Evolutionary conservation across 2,797 vertebrate genomes (phyloP), one percentile per base, ranked within the genome.

Genomic region (Limnodromus scolopaceus): DNA sequence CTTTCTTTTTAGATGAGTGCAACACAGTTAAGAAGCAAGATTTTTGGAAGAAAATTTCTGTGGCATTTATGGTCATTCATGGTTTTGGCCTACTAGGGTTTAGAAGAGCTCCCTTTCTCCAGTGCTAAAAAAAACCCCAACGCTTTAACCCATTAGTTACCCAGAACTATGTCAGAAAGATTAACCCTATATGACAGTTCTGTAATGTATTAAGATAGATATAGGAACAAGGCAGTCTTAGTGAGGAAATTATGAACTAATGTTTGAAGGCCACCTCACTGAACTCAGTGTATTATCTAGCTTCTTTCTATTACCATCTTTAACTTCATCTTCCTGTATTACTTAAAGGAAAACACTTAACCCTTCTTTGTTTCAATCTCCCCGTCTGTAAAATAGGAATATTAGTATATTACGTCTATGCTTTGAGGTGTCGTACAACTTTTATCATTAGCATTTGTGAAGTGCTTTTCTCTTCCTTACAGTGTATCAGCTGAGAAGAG

Each of bases 381-480:
- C 30, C 23, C 41, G 54, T 66, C 60, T 66, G 25, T 71, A 53
- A 84, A 80, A 84, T 7, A 58, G 16, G 10, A 91, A 69, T 48
- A 87, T 34, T 24, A 34, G 11, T 60, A 70, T 3, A 1, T 45
- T 68, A 25, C n/a, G 27, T 72, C 13, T 45, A 16, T 57, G 36
- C 28, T 75, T 72, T 6, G 16, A 54, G 43, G 7, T 51, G 32
- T n/a, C 60, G 22, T 25, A 69, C 38, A 49, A 36, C 20, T 84
- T 87, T 38, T 43, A 63, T 74, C 51, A 58, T 23, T 69, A 86
- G 19, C 28, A 55, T 54, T 32, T 65, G 22, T 64, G 27, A 63
- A 71, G 39, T 19, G 5, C 25, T 96, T 95, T 89, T 80, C 41
- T 39, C 23, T 92, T 93, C 69, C 51, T 75, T 60, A 60, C n/a